Conservation (phyloP, 2,797 vertebrate genomes). For the Dipus sagitta region DNA sequence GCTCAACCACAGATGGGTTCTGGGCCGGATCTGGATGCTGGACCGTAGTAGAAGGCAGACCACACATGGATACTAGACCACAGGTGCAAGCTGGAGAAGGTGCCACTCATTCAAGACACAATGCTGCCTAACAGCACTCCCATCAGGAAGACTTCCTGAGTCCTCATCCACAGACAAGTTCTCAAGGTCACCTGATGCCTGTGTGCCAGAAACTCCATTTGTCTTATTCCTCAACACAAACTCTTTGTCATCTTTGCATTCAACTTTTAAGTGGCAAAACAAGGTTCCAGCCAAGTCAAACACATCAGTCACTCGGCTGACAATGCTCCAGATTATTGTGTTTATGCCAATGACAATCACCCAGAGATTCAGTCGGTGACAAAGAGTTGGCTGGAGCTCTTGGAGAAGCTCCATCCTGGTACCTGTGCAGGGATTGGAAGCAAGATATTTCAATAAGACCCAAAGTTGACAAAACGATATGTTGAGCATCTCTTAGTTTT, state of each 20-base stretch:
- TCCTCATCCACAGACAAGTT: not conserved
- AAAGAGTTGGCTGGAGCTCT: not conserved
- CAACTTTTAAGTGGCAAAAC: too few species aligned
- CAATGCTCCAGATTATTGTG: not conserved
- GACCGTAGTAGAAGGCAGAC: not conserved
- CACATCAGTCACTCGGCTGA: not conserved
- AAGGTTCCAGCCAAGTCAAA: too few species aligned
- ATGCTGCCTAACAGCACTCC: not conserved
- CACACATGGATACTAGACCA: too few species aligned
- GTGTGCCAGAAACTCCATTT: not conserved
- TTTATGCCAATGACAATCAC: not conserved
- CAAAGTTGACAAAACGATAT: not conserved
- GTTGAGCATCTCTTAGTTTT: not conserved
- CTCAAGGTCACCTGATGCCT: not conserved
- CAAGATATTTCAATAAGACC: not conserved
- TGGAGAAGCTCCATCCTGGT: not conserved
- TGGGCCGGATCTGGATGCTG: not conserved
- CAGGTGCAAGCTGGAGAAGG: not conserved
- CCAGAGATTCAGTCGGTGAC: not conserved
- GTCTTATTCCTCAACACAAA: not conserved
- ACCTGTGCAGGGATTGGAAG: not conserved
- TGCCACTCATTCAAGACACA: not conserved
- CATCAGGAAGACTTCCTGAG: rapidly evolving
- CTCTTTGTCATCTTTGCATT: not conserved
- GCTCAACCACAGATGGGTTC: too few species aligned